A percentile compares a stretch with the other conserved stretches of the same genome.
These are phyloP conservation scores for Recurvirostra avosetta DNA, from an alignment of 2,113 vertebrate genomes.

Conservation along the genomic window DNA sequence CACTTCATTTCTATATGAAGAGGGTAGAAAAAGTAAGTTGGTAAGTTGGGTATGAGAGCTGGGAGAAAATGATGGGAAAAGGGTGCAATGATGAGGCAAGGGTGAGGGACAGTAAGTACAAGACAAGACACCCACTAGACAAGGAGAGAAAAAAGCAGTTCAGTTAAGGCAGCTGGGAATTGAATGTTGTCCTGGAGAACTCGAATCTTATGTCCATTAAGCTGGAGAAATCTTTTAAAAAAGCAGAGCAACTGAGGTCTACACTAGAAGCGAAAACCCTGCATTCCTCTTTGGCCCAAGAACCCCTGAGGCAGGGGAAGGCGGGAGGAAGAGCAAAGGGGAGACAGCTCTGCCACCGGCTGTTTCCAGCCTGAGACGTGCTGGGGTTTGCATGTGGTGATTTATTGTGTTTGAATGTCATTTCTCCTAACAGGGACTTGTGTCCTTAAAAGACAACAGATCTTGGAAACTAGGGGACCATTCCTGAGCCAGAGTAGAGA, in stretches of 20 bases:
- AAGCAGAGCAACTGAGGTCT: background rate
- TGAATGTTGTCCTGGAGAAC: background rate
- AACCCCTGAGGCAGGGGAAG: background rate
- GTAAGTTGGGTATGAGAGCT: background rate
- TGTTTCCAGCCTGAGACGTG: background rate
- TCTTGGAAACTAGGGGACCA: background rate
- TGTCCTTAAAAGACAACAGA: background rate
- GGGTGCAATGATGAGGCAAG: background rate
- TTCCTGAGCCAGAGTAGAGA: background rate
- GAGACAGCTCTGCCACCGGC: background rate
- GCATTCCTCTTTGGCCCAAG: background rate
- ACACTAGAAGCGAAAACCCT: background rate
- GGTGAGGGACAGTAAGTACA: background rate
- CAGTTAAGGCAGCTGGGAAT: background rate
- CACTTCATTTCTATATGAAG: background rate
- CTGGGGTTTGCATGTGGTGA: background rate
- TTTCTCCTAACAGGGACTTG: background rate
- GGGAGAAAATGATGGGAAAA: background rate
- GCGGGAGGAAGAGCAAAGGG: background rate
- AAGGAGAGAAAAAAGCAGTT: background rate
- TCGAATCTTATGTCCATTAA: background rate
- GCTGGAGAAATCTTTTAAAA: background rate
- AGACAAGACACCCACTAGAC: background rate
- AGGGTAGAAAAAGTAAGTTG: background rate
- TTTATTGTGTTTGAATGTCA: background rate